Base-by-base conservation (phyloP, 2,797 vertebrate species). In the Neoniphon sammara region DNA sequence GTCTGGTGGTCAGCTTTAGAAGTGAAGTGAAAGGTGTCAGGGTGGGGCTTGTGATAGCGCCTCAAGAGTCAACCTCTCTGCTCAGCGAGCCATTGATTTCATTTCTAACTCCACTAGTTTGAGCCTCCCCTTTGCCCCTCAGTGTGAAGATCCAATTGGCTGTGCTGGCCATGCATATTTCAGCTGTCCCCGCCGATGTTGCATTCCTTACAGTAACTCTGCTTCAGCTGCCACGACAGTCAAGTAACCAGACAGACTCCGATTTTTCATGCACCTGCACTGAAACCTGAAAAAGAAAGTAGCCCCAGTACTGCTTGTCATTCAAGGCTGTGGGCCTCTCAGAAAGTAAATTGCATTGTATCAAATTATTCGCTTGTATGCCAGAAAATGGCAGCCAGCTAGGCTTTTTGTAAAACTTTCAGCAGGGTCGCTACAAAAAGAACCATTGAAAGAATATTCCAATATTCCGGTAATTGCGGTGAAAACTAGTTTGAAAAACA, bases 71-170 rank as follows among this genome's bases (percentile, higher is more conserved):
- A 73, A 75, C 77, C 64, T 52, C 61, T 81, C 63, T 64, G 53
- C 66, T 77, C 75, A 50, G 60, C 67, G 56, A 86, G 69, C 83
- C 69, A 67, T 77, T 30, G 5, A 77, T 85, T 83, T 83, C 42
- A 86, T 64, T 69, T 70, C 60, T 53, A 75, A 76, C 81, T 83
- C 60, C 18, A 54, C 69, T 73, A 59, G 69, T 71, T 74, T 79
- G 57, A 77, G 64, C 50, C 31, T 25, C 34, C 31, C 31, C 23
- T 54, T 66, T 73, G 46, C 30, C 46, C 27, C 11, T 34, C 8
- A 27, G 14, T 67, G 18, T 58, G 44, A 68, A 36, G 21, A 62
- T 52, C 42, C 39, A 59, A 23, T 1, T 14, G 66, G 56, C 46
- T 50, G 36, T 36, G 60, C 62, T 18, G 36, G 20, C 39, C 52